Evolutionary conservation across 2,888 invertebrate species (phyloP).

Genomic region (Drosophila colorata): DNA sequence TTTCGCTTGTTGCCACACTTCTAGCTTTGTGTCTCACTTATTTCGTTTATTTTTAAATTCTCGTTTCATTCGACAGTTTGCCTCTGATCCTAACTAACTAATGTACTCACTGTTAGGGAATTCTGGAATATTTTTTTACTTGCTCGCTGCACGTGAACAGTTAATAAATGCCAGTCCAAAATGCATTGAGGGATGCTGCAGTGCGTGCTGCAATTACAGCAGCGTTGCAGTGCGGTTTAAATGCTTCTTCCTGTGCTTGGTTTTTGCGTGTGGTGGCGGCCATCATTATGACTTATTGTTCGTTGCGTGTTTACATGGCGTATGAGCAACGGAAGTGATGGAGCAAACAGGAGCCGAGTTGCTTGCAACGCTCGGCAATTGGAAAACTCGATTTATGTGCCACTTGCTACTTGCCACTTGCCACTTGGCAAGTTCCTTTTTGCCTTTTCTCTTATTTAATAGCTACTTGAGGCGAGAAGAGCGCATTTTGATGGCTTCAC

Average conservation of each 20-base stretch:
- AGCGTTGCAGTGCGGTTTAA: conserved; percentile 21
- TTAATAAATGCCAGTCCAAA: conserved; percentile 73
- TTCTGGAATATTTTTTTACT: conserved; percentile 44
- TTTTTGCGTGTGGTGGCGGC: conserved; percentile 30
- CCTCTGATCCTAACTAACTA: background rate
- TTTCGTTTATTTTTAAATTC: background rate
- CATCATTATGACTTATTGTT: conserved; percentile 76
- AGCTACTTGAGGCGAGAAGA: conserved; percentile 56
- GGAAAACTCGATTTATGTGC: conserved; percentile 64
- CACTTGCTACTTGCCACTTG: conserved; percentile 58
- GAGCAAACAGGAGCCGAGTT: conserved; percentile 21
- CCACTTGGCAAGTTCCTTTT: conserved; percentile 23
- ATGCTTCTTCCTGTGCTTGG: background rate
- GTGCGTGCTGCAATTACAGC: conserved; percentile 71
- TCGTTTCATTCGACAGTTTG: background rate
- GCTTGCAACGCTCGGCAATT: conserved; percentile 28
- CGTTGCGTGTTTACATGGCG: conserved; percentile 66
- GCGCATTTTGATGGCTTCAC: conserved; percentile 66
- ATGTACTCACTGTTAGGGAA: conserved; percentile 16
- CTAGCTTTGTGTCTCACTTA: background rate
- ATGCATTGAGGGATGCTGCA: conserved; percentile 62
- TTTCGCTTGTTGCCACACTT: background rate
- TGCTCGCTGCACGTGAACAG: conserved; percentile 71
- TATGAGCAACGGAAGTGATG: conserved; percentile 66
- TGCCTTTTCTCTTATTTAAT: conserved; percentile 46